Conservation (phyloP, 2,113 vertebrate genomes). For the Leucosticte australis region DNA sequence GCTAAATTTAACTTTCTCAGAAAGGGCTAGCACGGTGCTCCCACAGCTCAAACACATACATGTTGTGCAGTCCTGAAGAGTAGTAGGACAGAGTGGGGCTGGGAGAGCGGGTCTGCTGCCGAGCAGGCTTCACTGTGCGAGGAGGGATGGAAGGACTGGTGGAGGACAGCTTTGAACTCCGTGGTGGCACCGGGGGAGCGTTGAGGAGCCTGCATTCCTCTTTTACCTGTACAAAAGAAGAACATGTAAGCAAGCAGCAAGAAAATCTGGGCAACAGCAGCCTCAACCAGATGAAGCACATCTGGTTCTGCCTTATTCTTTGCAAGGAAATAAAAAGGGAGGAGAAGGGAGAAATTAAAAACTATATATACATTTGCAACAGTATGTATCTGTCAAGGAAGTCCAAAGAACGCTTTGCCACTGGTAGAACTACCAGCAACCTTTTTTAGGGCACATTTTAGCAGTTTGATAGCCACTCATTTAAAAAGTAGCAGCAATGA, state of each 20-base stretch:
- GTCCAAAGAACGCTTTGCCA: neutral
- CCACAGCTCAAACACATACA: constrained; percentile 78
- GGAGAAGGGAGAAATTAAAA: neutral
- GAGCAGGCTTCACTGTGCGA: constrained; percentile 79
- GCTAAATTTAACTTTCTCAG: neutral
- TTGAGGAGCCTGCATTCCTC: constrained; percentile 97
- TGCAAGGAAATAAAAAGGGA: constrained; percentile 5
- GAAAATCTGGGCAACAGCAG: neutral
- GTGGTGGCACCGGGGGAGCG: constrained; percentile 92
- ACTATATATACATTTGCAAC: neutral
- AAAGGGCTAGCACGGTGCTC: neutral
- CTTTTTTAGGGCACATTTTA: neutral
- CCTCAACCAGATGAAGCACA: neutral
- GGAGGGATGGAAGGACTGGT: constrained; percentile 81
- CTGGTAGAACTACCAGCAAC: neutral
- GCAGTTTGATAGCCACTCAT: neutral
- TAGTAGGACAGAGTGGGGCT: constrained; percentile 98
- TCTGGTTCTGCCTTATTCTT: neutral
- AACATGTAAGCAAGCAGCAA: neutral
- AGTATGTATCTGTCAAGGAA: neutral
- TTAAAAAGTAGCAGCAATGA: neutral
- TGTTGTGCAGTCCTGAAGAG: constrained; percentile 94
- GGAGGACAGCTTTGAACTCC: constrained; percentile 87
- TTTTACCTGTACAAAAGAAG: constrained; percentile 82
- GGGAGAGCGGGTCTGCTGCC: constrained; percentile 90